Evolutionary conservation across 2,888 invertebrate species (phyloP).

Genomic region (Macrophya alboannulata): DNA sequence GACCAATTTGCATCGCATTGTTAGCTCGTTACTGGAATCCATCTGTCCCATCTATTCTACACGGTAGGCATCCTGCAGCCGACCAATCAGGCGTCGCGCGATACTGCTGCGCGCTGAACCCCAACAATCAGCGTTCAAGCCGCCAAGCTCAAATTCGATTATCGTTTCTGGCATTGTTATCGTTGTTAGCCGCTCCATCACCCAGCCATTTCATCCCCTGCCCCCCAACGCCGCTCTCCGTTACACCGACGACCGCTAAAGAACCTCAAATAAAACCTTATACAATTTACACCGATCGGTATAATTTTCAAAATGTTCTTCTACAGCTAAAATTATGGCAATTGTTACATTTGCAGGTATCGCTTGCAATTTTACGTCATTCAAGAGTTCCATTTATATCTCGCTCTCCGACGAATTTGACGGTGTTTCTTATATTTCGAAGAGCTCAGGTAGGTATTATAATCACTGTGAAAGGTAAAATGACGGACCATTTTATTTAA

Average conservation of each 20-base stretch:
- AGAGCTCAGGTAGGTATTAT: not conserved
- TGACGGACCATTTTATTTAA: too few relatives aligned
- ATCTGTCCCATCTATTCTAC: conserved; percentile 70
- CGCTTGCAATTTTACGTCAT: not conserved
- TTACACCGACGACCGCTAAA: conserved; percentile 7
- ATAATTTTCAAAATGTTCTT: not conserved
- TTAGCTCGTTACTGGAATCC: conserved; percentile 77
- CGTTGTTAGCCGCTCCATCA: conserved; percentile 75
- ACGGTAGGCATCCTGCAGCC: conserved; percentile 45
- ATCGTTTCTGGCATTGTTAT: conserved; percentile 74
- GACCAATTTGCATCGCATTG: conserved; percentile 79
- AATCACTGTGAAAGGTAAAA: not conserved
- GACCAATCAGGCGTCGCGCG: conserved; percentile 52
- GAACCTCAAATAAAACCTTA: conserved; percentile 42
- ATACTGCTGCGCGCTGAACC: conserved; percentile 56
- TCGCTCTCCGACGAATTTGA: not conserved
- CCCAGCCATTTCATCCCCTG: conserved; percentile 56
- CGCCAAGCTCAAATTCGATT: conserved; percentile 70
- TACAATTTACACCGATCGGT: not conserved
- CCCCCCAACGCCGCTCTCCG: too few relatives aligned
- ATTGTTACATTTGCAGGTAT: not conserved
- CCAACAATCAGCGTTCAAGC: conserved; percentile 74
- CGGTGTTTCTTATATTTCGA: too few relatives aligned
- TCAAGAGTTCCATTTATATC: not conserved
- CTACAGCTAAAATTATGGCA: not conserved